phyloP scores from a whole-genome alignment of 2,888 invertebrate species.

The Athetis lepigone region DNA sequence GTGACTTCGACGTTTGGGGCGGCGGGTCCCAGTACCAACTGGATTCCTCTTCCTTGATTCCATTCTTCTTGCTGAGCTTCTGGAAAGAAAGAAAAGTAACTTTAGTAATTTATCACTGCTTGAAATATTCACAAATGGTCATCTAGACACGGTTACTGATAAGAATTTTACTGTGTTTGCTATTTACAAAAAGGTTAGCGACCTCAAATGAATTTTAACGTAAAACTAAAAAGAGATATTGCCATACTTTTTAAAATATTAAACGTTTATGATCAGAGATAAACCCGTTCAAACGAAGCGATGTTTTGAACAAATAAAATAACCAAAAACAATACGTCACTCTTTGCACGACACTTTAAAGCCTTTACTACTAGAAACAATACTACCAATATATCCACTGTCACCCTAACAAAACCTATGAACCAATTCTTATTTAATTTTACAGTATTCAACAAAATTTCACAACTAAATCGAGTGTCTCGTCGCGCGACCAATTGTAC shows the following conservation, averaged over 20 bases:
- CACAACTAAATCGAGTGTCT: constrained; percentile 24
- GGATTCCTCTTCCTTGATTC: constrained; percentile 85
- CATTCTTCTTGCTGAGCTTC: constrained; percentile 84
- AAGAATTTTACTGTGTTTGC: constrained; percentile 29
- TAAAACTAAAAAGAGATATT: not conserved
- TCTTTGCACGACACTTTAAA: not conserved
- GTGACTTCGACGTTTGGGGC: constrained; percentile 68
- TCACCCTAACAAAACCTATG: not conserved
- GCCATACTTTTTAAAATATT: constrained; percentile 1
- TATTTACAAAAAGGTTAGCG: constrained; percentile 27
- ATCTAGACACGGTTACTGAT: constrained; percentile 15
- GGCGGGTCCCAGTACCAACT: constrained; percentile 91
- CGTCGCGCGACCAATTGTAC: constrained; percentile 61
- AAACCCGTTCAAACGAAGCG: too few species aligned
- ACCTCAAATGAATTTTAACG: constrained; percentile 15
- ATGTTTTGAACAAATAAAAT: too few species aligned
- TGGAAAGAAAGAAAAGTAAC: constrained; percentile 76
- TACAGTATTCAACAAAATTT: constrained; percentile 37
- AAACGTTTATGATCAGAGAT: too few species aligned
- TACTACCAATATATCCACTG: not conserved
- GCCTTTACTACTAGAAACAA: not conserved
- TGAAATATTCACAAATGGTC: constrained; percentile 17
- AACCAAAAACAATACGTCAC: not conserved
- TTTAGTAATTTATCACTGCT: not conserved
- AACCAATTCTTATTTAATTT: constrained; percentile 10